phyloP scores from a whole-genome alignment of 2,797 vertebrate genomes.

The Chelon labrosus region DNA sequence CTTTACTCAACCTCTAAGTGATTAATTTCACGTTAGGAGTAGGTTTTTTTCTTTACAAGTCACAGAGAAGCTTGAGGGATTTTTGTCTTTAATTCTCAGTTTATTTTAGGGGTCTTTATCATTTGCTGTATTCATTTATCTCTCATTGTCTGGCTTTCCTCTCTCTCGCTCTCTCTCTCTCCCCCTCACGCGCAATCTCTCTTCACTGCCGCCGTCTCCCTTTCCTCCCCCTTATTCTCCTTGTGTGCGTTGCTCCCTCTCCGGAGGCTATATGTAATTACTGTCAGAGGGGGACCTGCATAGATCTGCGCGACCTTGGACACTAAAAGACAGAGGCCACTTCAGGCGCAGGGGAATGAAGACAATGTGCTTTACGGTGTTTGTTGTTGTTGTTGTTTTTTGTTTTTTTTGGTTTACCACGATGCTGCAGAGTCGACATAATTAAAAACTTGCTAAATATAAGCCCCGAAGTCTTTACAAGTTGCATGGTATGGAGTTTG shows the following conservation, averaged over 20 bases:
- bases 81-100: slow-evolving; percentile 66
- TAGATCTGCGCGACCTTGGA: slow-evolving; percentile 79
- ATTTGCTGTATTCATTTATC: slow-evolving; percentile 65
- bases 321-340: slow-evolving; percentile 73
- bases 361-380: background rate
- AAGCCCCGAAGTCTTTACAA: slow-evolving; percentile 23
- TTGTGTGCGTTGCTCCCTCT: slow-evolving; percentile 55
- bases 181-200: slow-evolving; percentile 22
- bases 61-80: slow-evolving; percentile 68
- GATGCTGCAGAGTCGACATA: slow-evolving; percentile 33
- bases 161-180: slow-evolving; percentile 12
- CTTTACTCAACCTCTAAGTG: slow-evolving; percentile 58
- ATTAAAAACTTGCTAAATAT: slow-evolving; percentile 59
- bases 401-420: slow-evolving; percentile 38
- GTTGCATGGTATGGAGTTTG: background rate
- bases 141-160: slow-evolving; percentile 57
- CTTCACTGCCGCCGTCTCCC: slow-evolving; percentile 30
- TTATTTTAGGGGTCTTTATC: slow-evolving; percentile 70
- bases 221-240: slow-evolving; percentile 43
- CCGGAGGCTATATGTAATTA: slow-evolving; percentile 81
- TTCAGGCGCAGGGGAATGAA: slow-evolving; percentile 54
- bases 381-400: slow-evolving; percentile 12
- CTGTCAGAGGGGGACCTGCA: slow-evolving; percentile 77
- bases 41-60: slow-evolving; percentile 47
- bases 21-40: slow-evolving; percentile 64